Evolutionary conservation across 2,888 invertebrate species (phyloP), one percentile per base, ranked within the genome.

Genomic region (Marasmarcha lunaedactyla): DNA sequence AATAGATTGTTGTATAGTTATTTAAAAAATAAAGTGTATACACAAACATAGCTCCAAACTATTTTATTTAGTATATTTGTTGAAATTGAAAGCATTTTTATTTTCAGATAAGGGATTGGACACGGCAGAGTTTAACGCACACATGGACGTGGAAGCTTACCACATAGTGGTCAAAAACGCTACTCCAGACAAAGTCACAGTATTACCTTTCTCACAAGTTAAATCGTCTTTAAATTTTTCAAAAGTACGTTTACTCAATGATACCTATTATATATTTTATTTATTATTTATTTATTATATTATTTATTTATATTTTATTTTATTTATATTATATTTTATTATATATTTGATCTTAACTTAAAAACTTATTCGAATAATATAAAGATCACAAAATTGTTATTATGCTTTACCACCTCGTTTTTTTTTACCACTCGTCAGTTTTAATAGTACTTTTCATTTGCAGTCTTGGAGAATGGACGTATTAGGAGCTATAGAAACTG

Each of bases 141-240:
- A 46, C 1, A 62, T 67, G 58, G 78, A 79, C n/a, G 65, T 63
- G 0, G 78, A 78, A 51, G 71, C 72, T 0, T 78, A 78, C 38
- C 62, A 68, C 20, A 59, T 76, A 0, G 48, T 73, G 1, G 56
- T 55, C 5, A 53, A 66, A 36, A 55, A 66, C 12, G 64, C 74
- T 0, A 58, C 44, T 0, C 66, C 77, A 0, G 63, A 72, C 2
- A 71, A 70, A 56, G 65, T 77, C 0, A 78, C 77, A 0, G 1
- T 74, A 0, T 46, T 78, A 2, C 78, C 79, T 0, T 79, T 63
- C 41, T 74, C 78, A 2, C 71, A 73, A 38, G 59, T 57, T 0
- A 49, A 52, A 15, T 42, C 45, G 1, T 44, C 52, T 33, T 49
- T 68, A 1, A 61, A 59, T 33, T 60, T 71, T 15, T 59, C 51